Percentiles rank a stretch among this genome's conserved stretches.
phyloP scores from a whole-genome alignment of 2,113 vertebrate genomes.

The Sorex fumeus region DNA sequence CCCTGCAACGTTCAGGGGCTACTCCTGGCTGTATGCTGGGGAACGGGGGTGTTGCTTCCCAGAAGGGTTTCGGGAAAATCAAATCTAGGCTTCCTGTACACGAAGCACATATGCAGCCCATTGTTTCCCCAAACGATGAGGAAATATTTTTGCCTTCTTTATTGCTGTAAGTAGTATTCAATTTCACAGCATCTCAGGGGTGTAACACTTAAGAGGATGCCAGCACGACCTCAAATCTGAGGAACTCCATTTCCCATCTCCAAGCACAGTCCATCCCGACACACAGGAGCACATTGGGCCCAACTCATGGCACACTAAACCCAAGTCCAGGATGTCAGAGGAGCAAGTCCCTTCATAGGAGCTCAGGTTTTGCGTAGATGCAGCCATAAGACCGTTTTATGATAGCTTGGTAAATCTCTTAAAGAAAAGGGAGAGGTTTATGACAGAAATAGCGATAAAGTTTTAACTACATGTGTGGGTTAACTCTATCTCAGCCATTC shows the following conservation, averaged over 20 bases:
- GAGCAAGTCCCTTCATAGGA: conserved; percentile 65
- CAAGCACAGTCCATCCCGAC: not conserved
- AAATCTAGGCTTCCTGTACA: too few relatives aligned
- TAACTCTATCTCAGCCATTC: conserved; percentile 71
- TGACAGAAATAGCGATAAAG: conserved; percentile 81
- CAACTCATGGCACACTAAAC: not conserved
- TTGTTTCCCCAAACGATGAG: too few relatives aligned
- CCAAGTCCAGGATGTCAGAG: conserved; percentile 1
- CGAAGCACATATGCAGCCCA: too few relatives aligned
- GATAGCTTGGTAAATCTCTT: conserved; percentile 78
- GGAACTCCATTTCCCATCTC: not conserved
- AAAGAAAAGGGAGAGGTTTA: conserved; percentile 85
- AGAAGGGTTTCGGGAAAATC: too few relatives aligned
- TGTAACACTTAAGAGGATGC: too few relatives aligned
- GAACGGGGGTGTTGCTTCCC: too few relatives aligned
- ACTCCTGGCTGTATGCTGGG: too few relatives aligned
- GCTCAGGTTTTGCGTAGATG: conserved; percentile 66
- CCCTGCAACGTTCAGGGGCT: too few relatives aligned
- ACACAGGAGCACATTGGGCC: too few relatives aligned
- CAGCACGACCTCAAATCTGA: not conserved
- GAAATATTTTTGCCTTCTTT: too few relatives aligned
- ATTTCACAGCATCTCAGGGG: too few relatives aligned
- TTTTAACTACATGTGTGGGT: conserved; percentile 76
- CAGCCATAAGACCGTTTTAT: conserved; percentile 77
- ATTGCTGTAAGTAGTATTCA: too few relatives aligned